Evolutionary conservation across 2,797 vertebrate genomes (phyloP), one percentile per base, ranked within the genome.

Genomic region (Trachurus trachurus): DNA sequence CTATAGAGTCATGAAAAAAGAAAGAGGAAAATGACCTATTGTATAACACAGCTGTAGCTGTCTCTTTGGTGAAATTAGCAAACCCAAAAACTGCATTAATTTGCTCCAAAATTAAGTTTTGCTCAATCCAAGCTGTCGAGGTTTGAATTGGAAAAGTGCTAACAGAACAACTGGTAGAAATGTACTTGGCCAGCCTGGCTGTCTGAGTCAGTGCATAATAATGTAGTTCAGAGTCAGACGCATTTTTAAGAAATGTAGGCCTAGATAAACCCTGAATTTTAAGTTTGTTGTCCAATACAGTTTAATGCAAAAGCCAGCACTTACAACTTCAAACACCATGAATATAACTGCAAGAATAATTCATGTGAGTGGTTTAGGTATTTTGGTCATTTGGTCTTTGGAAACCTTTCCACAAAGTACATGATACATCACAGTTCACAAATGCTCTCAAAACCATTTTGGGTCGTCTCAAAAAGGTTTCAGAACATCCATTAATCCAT

Each of bases 1-100:
- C 89, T 85, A 54, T 80, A 56, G 77, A 80, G 84, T 78, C 56
- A 13, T 34, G 57, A 77, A 84, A 59, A 83, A 77, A 78, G 76
- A 72, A 59, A 61, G 70, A 76, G 71, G 29, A 10, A 87, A 88
- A 69, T 71, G 66, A 76, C 53, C 66, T 71, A n/a, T 79, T 71
- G 81, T 83, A 26, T 11, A 70, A 81, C 47, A 63, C 52, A 9
- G 67, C 54, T 57, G 56, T 61, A 21, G 39, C 64, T 67, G n/a
- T 42, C 73, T 82, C 61, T 65, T 78, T 73, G 47, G 71, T 72
- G 44, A 63, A 69, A 67, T 80, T 11, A 81, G 62, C 52, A 71
- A 84, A 61, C 73, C 71, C 71, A 65, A 52, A 37, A 77, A 63
- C 39, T 66, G 42, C 29, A 64, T 67, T 47, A 40, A 84, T 86